Evolutionary conservation across 2,888 invertebrate species (phyloP).

Genomic region (Chelonus formosanus): DNA sequence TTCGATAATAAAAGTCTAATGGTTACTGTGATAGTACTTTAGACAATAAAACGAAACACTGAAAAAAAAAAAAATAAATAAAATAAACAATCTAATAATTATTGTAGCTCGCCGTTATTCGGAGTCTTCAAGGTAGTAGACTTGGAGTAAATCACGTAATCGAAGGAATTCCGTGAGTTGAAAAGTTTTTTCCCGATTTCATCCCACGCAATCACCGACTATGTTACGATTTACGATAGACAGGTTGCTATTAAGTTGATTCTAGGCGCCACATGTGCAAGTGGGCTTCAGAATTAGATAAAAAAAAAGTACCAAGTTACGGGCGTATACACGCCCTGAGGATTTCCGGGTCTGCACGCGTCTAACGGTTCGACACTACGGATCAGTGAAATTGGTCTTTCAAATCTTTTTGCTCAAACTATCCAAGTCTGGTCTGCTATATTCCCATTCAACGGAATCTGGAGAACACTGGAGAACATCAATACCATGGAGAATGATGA

Average conservation of each 20-base stretch:
- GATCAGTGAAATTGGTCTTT: constrained; percentile 28
- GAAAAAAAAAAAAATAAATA: no score
- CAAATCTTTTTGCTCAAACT: neutral
- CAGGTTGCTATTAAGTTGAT: constrained; percentile 21
- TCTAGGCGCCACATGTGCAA: constrained; percentile 19
- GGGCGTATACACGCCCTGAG: constrained; percentile 47
- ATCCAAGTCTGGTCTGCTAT: neutral
- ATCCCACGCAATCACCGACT: neutral
- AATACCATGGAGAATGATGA: constrained; percentile 40
- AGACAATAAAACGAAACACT: no score
- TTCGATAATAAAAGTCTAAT: no score
- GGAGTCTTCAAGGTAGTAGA: constrained; percentile 21
- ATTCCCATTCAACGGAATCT: constrained; percentile 17
- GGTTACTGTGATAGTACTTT: no score
- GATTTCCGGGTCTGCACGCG: constrained; percentile 49
- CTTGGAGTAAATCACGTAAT: constrained; percentile 9
- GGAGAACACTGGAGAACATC: constrained; percentile 7
- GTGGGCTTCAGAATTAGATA: constrained; percentile 14
- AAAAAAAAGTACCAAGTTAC: constrained; percentile 15
- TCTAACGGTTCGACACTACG: constrained; percentile 37
- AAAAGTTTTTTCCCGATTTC: neutral
- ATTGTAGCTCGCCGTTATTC: constrained; percentile 23
- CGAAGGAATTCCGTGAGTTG: constrained; percentile 15
- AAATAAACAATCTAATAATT: neutral
- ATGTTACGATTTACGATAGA: constrained; percentile 11